Base-by-base conservation (phyloP, 2,888 invertebrate species). In the Mythimna vitellina region DNA sequence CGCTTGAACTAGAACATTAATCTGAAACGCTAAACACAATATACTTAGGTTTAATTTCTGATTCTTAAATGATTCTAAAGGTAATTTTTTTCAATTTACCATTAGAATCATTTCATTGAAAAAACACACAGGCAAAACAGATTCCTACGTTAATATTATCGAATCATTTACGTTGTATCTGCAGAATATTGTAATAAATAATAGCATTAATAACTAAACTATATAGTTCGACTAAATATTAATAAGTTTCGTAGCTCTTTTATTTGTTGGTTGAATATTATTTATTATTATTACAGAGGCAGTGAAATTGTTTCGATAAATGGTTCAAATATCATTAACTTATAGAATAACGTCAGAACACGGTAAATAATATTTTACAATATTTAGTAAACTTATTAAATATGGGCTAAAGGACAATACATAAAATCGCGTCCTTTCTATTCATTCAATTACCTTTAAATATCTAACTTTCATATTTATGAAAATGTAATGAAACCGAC, bases 221-320 rank as follows among this genome's bases (percentile, higher is more conserved):
- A 6, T 46, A 46, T 14, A 20, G 17, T 17, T 46, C 46, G 7
- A 1, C 17, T 25, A 9, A 32, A 4, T 32, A 38, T 49, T 17
- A 46, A 57, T 29, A 22, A 51, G 8, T 20, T 49, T 42, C 5
- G 9, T n/a, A 14, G 20, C 38, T 32, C 38, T 32, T 65, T 42
- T 14, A 57, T 25, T 29, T 29, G 14, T 49, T 14, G 25, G 22
- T 20, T 38, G 22, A n/a, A 53, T 35, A n/a, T 53, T 53, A 8
- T 29, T 29, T 29, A 29, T 29, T 29, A 29, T 29, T 29, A 65
- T 14, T 8, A 12, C 54, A 54, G 22, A 25, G 14, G 54, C 46
- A 61, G 72, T 54, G 17, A 54, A 60, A 46, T 14, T 14, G 25
- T 35, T 75, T 46, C 14, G 58, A 10, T 4, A 60, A 46, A 46